phyloP scores from a whole-genome alignment of 2,888 invertebrate genomes.

The Drosophila subquinaria region DNA sequence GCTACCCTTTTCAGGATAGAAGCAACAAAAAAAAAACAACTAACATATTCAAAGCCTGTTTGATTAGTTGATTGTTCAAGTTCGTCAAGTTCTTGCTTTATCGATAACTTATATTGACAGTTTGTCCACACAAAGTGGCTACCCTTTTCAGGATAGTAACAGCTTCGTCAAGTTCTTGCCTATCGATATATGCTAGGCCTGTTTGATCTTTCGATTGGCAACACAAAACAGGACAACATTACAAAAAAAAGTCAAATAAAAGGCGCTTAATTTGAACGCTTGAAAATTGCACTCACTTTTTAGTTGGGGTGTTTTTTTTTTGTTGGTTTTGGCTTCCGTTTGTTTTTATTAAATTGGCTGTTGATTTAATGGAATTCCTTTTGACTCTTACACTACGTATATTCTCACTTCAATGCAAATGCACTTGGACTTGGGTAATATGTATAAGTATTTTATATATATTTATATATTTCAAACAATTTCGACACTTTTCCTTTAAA shows the following conservation, averaged over 20 bases:
- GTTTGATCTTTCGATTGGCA: conserved; percentile 4
- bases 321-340: conserved; percentile 11
- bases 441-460: conserved; percentile 12
- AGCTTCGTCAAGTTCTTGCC: background rate
- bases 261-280: conserved; percentile 18
- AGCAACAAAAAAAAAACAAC: no score
- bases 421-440: conserved; percentile 54
- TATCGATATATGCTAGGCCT: conserved; percentile 18
- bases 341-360: background rate
- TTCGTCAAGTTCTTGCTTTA: background rate
- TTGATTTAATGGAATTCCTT: conserved; percentile 53
- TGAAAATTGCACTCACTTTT: conserved; percentile 40
- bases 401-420: conserved; percentile 61
- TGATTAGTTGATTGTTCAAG: no score
- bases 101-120: background rate
- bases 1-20: no score
- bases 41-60: no score
- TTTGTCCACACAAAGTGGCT: conserved; percentile 7
- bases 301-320: background rate
- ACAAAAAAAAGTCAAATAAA: conserved; percentile 6
- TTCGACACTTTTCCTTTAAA: conserved; percentile 34
- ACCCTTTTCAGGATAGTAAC: conserved; percentile 9
- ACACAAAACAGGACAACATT: conserved; percentile 16
- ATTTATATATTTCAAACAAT: conserved; percentile 8
- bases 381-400: conserved; percentile 41